Evolutionary conservation across 2,888 invertebrate species (phyloP), one percentile per base, ranked within the genome.

Genomic region (Tillus elongatus): DNA sequence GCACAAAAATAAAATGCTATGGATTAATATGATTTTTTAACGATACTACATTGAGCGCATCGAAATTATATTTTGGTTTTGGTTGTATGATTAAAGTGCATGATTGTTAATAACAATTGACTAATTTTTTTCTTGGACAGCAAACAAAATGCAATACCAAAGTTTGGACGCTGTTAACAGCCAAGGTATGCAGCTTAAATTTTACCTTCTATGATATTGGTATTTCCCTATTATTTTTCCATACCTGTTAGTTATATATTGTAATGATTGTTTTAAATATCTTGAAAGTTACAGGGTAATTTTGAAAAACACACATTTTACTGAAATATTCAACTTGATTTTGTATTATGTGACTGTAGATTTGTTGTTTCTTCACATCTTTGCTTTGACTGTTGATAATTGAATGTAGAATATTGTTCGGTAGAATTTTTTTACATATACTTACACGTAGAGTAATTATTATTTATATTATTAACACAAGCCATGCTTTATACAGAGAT

Each of bases 171-270:
- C 74, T 60, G 76, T 77, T 60, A 73, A 74, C 63, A 70, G 70
- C 56, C 68, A 75, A 77, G 79, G 78, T 79, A 73, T 58, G 70
- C n/a, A n/a, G n/a, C n/a, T n/a, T n/a, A n/a, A n/a, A n/a, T 63
- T 51, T 37, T 16, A 28, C 34, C 34, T 16, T 33, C 36, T 33
- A 35, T 39, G 28, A n/a, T n/a, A n/a, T n/a, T n/a, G n/a, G n/a
- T n/a, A n/a, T n/a, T n/a, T n/a, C n/a, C n/a, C n/a, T n/a, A n/a
- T n/a, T n/a, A n/a, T n/a, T n/a, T n/a, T n/a, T n/a, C n/a, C n/a
- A n/a, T n/a, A n/a, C n/a, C n/a, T n/a, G n/a, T n/a, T n/a, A n/a
- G n/a, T n/a, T n/a, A n/a, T n/a, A 37, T 15, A 12, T 39, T 30
- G 19, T 33, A 19, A 19, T 8, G 24, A 8, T 9, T 29, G 11